phyloP scores from a whole-genome alignment of 2,888 invertebrate genomes.

The Agrochola litura region DNA sequence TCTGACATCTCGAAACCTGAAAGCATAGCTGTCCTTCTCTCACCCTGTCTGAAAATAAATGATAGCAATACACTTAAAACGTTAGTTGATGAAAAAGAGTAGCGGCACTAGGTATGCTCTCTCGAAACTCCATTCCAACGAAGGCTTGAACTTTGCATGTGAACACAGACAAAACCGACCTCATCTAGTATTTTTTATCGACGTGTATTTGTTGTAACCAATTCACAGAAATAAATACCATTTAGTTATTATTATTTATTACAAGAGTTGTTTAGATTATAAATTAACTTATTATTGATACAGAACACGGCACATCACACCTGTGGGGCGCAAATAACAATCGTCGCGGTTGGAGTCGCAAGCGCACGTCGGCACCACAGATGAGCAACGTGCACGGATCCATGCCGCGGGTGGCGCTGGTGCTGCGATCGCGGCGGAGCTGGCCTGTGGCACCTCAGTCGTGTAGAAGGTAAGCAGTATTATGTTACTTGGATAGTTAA shows the following conservation, averaged over 20 bases:
- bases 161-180: too few relatives aligned
- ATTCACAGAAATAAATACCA: background rate
- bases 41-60: too few relatives aligned
- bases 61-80: too few relatives aligned
- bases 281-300: conserved; percentile 22
- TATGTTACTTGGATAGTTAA: too few relatives aligned
- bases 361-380: conserved; percentile 93
- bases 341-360: conserved; percentile 90
- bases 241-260: too few relatives aligned
- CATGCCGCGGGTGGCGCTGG: conserved; percentile 90
- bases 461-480: conserved; percentile 90
- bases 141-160: too few relatives aligned
- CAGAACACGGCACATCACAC: conserved; percentile 89
- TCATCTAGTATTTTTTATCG: too few relatives aligned
- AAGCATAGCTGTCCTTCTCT: too few relatives aligned
- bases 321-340: conserved; percentile 91
- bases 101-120: too few relatives aligned
- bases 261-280: conserved; percentile 6
- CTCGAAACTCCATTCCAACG: too few relatives aligned
- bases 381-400: conserved; percentile 91
- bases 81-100: too few relatives aligned
- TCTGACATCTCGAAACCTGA: too few relatives aligned
- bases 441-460: conserved; percentile 94
- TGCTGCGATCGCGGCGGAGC: conserved; percentile 93
- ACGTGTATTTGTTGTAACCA: background rate